Conservation (phyloP, 2,888 invertebrate species). For the Hartigia nigra region DNA sequence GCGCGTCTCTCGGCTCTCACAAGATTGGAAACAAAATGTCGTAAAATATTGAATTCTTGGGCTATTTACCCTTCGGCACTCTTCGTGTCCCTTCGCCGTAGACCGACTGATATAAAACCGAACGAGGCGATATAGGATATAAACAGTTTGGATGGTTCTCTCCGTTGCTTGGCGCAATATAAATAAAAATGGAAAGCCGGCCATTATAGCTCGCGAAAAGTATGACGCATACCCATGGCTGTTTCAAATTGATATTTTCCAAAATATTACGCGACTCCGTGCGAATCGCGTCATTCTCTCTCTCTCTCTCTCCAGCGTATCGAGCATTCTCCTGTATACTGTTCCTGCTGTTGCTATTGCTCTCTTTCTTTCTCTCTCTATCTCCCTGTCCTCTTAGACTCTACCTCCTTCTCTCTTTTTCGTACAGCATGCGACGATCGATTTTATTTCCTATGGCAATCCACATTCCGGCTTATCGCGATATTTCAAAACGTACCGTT, state of each 20-base stretch:
- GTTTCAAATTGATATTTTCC: slow-evolving; percentile 61
- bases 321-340: neutral
- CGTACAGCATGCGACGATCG: slow-evolving; percentile 29
- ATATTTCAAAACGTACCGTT: slow-evolving; percentile 28
- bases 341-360: neutral
- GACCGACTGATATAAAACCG: slow-evolving; percentile 38
- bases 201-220: slow-evolving; percentile 61
- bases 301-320: neutral
- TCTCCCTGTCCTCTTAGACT: neutral
- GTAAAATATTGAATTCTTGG: slow-evolving; percentile 50
- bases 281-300: neutral
- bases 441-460: slow-evolving; percentile 46
- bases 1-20: slow-evolving; percentile 23
- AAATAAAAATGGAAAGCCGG: slow-evolving; percentile 65
- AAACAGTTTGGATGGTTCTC: slow-evolving; percentile 37
- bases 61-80: slow-evolving; percentile 13
- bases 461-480: slow-evolving; percentile 41
- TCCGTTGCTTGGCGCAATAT: slow-evolving; percentile 46
- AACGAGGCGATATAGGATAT: slow-evolving; percentile 25
- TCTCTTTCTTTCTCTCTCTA: neutral
- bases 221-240: slow-evolving; percentile 59
- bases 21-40: slow-evolving; percentile 61
- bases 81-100: slow-evolving; percentile 20
- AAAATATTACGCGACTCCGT: slow-evolving; percentile 31
- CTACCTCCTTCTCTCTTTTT: neutral